Base-by-base conservation (phyloP, 2,113 vertebrate species). In the Thomomys bottae region DNA sequence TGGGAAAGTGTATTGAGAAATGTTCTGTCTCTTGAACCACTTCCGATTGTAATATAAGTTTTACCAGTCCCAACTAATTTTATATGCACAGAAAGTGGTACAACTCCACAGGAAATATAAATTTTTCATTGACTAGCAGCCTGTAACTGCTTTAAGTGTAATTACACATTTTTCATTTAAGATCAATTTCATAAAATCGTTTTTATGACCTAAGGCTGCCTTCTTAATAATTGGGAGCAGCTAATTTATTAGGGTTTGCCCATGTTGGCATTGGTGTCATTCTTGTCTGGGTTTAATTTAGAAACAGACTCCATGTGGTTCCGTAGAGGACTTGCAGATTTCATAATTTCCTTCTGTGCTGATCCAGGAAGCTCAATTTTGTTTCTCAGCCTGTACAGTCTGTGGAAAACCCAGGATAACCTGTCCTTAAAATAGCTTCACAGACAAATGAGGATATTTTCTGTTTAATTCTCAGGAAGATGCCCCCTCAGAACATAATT, bases 401-500 rank as follows among this genome's bases (percentile, higher is more conserved):
- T 92, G 59, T 45, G 87, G 36, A 86, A 96, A 94, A 40, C 30
- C 86, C 78, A 61, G 0, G 42, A 80, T 86, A 77, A 6, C 49
- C 70, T 94, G 24, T 88, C 71, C 89, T 96, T 96, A 81, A 97
- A 96, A 96, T 88, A 93, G 59, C 87, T 89, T 75, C 5, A 18
- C 94, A 96, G 91, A 87, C 75, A 96, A 95, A 96, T 84, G 89
- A 94, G 34, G 61, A 83, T 92, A 90, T 94, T 96, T 64, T 67
- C 54, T 70, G 63, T 90, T 96, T 94, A 97, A 94, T 96, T 97
- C 92, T 94, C 79, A 85, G 86, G 88, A 95, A 96, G 96, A 89
- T 96, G 75, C 45, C 91, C 88, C 92, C 94, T 96, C 91, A 87
- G 71, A 96, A 97, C 45, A 24, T 95, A 97, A 97, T 97, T 96